Evolutionary conservation across 1,140 invertebrate species (phyloP).

Genomic region (Micrasema longulum): DNA sequence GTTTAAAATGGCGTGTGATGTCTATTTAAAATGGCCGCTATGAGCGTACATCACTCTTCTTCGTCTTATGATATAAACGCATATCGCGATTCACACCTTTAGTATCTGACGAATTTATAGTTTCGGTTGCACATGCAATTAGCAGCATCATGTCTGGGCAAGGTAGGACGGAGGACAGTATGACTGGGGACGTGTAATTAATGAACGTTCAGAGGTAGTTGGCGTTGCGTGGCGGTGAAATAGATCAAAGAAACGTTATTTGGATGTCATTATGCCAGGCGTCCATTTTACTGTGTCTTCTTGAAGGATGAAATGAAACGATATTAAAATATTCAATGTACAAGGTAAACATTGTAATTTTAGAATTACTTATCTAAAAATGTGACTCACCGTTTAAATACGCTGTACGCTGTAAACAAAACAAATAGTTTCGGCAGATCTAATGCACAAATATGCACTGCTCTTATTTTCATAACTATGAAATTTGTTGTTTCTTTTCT

Average conservation of each 20-base stretch:
- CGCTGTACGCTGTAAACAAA: too few relatives aligned
- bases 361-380: too few relatives aligned
- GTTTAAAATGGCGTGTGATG: not conserved
- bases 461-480: too few relatives aligned
- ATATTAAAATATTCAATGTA: too few relatives aligned
- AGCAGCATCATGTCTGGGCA: not conserved
- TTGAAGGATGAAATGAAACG: too few relatives aligned
- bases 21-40: not conserved
- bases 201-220: not conserved
- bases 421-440: too few relatives aligned
- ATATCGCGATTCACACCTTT: slow-evolving; percentile 39
- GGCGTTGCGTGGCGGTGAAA: not conserved
- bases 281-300: too few relatives aligned
- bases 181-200: slow-evolving; percentile 1
- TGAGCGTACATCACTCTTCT: slow-evolving; percentile 1
- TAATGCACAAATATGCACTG: too few relatives aligned
- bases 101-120: slow-evolving; percentile 23
- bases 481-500: too few relatives aligned
- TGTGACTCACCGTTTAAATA: too few relatives aligned
- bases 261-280: too few relatives aligned
- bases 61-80: slow-evolving; percentile 16
- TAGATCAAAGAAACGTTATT: slow-evolving; percentile 15
- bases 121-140: slow-evolving; percentile 12
- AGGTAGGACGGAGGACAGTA: not conserved
- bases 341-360: too few relatives aligned